These are phyloP conservation scores for Scrobipalpa costella DNA, from an alignment of 2,888 invertebrate species.

Conservation along the genomic window DNA sequence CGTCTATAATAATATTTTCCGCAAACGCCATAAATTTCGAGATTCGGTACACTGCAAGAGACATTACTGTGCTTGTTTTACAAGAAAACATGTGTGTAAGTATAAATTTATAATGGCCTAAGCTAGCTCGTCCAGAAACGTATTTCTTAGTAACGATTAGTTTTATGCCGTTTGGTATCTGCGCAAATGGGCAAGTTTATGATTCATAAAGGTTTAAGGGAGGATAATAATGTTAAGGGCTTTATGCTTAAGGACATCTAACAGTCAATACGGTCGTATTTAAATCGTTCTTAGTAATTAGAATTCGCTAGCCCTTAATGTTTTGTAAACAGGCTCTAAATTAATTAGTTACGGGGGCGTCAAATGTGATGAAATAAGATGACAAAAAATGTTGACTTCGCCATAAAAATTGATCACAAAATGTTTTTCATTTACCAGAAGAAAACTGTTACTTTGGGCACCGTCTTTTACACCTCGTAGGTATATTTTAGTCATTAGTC, in stretches of 20 bases:
- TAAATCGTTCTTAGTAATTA: background rate
- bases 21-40: constrained; percentile 19
- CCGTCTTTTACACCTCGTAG: too few species aligned
- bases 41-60: constrained; percentile 12
- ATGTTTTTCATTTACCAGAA: too few species aligned
- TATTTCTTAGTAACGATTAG: constrained; percentile 14
- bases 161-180: constrained; percentile 10
- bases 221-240: background rate
- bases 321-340: too few species aligned
- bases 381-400: too few species aligned
- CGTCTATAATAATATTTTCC: constrained; percentile 25
- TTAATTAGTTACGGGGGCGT: too few species aligned
- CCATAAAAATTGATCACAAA: too few species aligned
- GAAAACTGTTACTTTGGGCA: too few species aligned
- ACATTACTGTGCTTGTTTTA: constrained; percentile 1
- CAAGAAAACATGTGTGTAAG: background rate
- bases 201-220: constrained; percentile 11
- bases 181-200: constrained; percentile 10
- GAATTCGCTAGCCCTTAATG: too few species aligned
- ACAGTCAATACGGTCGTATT: background rate
- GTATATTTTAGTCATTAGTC: too few species aligned
- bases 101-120: constrained; percentile 4
- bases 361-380: too few species aligned
- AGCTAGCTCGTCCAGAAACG: background rate
- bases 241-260: background rate